A percentile compares a stretch with the other conserved stretches of the same genome.
These are phyloP conservation scores for Malurus leucopterus DNA, from an alignment of 2,797 vertebrate genomes.

Conservation along the genomic window DNA sequence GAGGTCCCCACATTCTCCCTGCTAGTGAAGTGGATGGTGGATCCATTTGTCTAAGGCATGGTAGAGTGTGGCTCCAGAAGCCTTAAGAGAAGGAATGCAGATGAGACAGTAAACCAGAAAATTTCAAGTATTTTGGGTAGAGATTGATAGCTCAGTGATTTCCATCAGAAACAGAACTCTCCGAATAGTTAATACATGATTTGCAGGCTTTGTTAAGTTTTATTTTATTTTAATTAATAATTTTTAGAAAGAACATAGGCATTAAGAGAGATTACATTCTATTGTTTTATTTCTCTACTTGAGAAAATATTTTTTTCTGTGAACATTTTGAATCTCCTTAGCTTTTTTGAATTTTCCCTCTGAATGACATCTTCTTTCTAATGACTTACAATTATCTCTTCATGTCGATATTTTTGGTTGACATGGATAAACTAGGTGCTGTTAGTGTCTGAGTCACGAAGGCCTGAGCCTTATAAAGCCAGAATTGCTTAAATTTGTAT, in stretches of 20 bases:
- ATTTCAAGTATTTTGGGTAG: background rate
- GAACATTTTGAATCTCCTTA: background rate
- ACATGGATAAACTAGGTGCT: background rate
- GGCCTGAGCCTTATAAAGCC: background rate
- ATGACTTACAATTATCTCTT: background rate
- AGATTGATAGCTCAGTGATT: background rate
- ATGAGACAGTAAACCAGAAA: background rate
- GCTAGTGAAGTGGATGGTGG: background rate
- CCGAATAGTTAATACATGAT: background rate
- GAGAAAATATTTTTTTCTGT: background rate
- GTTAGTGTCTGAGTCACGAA: constrained; percentile 10
- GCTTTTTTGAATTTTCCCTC: background rate
- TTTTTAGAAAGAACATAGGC: background rate
- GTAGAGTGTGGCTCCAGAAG: background rate
- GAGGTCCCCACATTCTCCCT: background rate
- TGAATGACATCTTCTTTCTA: background rate
- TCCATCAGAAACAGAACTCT: background rate
- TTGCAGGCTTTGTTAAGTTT: fast-evolving
- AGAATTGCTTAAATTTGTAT: constrained; percentile 35
- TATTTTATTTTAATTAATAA: background rate
- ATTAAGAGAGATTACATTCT: background rate
- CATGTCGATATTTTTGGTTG: background rate
- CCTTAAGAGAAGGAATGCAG: background rate
- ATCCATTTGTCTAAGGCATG: background rate
- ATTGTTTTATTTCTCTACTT: background rate